A percentile compares a stretch with the other conserved stretches of the same genome.
These are phyloP conservation scores for Cryptocephalus primarius DNA, from an alignment of 2,888 invertebrate species.

Conservation along the genomic window DNA sequence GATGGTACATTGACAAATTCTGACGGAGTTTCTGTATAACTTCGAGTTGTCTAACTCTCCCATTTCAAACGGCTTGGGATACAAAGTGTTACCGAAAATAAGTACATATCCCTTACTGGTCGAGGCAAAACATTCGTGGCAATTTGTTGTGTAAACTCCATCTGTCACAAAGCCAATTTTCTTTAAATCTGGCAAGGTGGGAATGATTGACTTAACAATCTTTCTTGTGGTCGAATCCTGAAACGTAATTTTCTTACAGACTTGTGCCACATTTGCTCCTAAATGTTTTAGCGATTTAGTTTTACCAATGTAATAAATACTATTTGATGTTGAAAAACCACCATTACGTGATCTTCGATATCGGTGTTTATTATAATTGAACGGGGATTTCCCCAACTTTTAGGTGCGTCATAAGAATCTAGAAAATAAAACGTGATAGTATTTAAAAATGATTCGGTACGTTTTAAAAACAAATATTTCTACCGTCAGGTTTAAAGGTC, in stretches of 20 bases:
- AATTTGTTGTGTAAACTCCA: conserved; percentile 41
- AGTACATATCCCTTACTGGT: conserved; percentile 41
- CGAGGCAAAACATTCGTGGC: conserved; percentile 41
- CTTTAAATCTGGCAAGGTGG: conserved; percentile 31
- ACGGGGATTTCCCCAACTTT: conserved; percentile 20
- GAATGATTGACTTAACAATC: conserved; percentile 25
- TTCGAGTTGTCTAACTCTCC: conserved; percentile 32
- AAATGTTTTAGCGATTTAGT: neutral
- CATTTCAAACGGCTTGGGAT: conserved; percentile 28
- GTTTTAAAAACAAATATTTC: conserved; percentile 23
- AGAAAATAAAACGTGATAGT: conserved; percentile 1
- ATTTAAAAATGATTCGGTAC: conserved; percentile 42
- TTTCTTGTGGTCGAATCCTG: conserved; percentile 13
- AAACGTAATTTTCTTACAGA: neutral
- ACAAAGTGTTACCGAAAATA: conserved; percentile 42
- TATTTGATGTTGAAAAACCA: conserved; percentile 33
- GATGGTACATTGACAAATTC: conserved; percentile 8
- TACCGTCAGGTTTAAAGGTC: conserved; percentile 44
- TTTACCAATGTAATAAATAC: conserved; percentile 33
- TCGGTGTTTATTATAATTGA: conserved; percentile 34
- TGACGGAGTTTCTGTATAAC: conserved; percentile 41
- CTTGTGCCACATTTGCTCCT: too few relatives aligned
- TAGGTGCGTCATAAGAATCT: conserved; percentile 13
- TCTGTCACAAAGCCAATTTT: conserved; percentile 39
- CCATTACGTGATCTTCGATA: conserved; percentile 32